Evolutionary conservation across 2,797 vertebrate species (phyloP), one percentile per base, ranked within the genome.

Genomic region (Protosalanx chinensis): DNA sequence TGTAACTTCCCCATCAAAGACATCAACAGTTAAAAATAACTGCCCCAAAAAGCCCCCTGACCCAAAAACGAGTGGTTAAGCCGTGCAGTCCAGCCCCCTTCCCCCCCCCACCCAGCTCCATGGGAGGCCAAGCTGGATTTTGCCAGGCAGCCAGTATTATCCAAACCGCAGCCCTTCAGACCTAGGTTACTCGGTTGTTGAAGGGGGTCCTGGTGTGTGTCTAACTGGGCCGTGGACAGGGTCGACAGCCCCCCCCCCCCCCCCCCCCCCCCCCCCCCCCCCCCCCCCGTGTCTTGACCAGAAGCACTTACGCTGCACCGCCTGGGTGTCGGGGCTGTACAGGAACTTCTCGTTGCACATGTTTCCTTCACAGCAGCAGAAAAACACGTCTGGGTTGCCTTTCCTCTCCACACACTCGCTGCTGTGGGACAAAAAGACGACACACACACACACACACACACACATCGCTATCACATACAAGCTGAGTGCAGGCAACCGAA

Each of bases 361-460:
- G 88, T 93, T 96, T 85, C 96, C 96, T 82, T 98, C 96, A 75
- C 96, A 98, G 88, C 96, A 98, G 88, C 96, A 98, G 92, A 98
- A 98, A 89, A 96, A 98, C 6, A 98, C 96, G 23, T 97, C 96
- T 1, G 96, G 96, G 75, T 91, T 95, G 89, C 96, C 95, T 79
- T 97, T 98, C 87, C 87, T 96, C 90, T 98, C 96, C 85, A 96
- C 90, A 76, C 96, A 98, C 75, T 97, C 94, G 61, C 87, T 94
- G 87, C 96, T 98, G 83, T 15, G 16, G 46, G 20, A 53, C 33
- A 64, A 7, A 37, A 18, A 35, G 1, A 33, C 10, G 16, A 78
- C 80, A 77, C 80, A 73, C 81, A 84, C 70, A 46, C 16, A 56
- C 51, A 56, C 51, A 56, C 51, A 53, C 51, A 86, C 53, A 58